phyloP scores from a whole-genome alignment of 1,140 invertebrate species.

The Pemphigus obesinymphae region DNA sequence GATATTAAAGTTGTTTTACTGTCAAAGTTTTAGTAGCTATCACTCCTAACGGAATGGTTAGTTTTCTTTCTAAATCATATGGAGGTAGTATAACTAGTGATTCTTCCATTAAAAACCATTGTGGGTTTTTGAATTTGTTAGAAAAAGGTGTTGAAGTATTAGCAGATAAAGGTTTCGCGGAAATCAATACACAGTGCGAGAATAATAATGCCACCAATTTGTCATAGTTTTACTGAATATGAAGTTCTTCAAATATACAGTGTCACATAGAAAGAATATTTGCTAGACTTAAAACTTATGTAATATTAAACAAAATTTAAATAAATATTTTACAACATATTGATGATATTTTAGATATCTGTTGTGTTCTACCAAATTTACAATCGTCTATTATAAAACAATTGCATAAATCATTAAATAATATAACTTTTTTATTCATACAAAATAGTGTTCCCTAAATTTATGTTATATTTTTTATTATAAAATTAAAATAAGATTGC shows the following conservation, averaged over 20 bases:
- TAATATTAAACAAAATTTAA: not conserved
- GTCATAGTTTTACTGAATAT: not conserved
- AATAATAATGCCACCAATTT: too few species aligned
- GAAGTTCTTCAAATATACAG: not conserved
- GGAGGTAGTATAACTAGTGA: constrained; percentile 47
- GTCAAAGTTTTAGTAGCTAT: too few species aligned
- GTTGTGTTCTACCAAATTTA: not conserved
- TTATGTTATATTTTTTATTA: too few species aligned
- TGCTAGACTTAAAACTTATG: not conserved
- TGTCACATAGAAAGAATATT: not conserved
- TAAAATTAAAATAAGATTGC: too few species aligned
- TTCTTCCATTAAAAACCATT: constrained; percentile 46
- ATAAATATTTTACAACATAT: not conserved
- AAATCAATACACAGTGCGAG: not conserved
- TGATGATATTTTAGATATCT: not conserved
- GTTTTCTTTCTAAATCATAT: constrained; percentile 47
- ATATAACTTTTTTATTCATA: too few species aligned
- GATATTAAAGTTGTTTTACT: too few species aligned
- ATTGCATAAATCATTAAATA: not conserved
- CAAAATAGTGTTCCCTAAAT: too few species aligned
- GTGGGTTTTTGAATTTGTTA: constrained; percentile 46
- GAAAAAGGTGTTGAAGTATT: not conserved
- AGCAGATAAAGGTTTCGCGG: not conserved
- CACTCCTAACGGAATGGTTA: too few species aligned
- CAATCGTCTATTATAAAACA: not conserved